phyloP scores from a whole-genome alignment of 2,113 vertebrate species.

The Cervus canadensis region DNA sequence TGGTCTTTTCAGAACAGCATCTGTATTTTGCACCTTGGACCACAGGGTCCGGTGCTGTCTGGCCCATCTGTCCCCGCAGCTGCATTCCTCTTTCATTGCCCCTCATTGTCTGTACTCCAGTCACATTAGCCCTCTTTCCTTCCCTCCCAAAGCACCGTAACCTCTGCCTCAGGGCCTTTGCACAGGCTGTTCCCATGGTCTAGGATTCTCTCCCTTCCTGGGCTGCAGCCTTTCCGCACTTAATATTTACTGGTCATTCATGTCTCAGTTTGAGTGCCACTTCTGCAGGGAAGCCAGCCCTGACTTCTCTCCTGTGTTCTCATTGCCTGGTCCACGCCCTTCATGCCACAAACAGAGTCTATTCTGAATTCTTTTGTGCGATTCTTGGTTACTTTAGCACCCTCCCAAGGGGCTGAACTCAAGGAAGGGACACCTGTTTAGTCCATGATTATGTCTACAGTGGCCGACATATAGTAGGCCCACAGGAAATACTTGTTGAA shows the following conservation, averaged over 20 bases:
- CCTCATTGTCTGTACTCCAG: neutral
- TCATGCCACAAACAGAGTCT: neutral
- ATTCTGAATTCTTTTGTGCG: neutral
- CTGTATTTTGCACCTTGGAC: neutral
- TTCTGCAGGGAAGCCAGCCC: neutral
- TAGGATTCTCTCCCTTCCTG: neutral
- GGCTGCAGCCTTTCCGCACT: neutral
- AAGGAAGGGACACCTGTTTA: neutral
- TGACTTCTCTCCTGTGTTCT: neutral
- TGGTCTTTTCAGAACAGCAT: neutral
- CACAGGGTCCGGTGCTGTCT: neutral
- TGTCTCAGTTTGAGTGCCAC: neutral
- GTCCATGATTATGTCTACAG: neutral
- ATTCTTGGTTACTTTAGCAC: neutral
- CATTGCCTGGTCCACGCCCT: fast-evolving
- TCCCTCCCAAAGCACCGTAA: neutral
- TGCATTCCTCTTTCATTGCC: neutral
- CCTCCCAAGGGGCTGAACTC: neutral
- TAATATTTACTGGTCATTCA: neutral
- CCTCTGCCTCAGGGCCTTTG: neutral
- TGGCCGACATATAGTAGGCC: neutral
- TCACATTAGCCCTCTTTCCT: neutral
- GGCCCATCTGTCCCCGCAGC: neutral
- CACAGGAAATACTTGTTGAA: neutral
- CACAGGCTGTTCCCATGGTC: neutral